phyloP scores from a whole-genome alignment of 1,140 invertebrate species.

The Monomorium pharaonis region DNA sequence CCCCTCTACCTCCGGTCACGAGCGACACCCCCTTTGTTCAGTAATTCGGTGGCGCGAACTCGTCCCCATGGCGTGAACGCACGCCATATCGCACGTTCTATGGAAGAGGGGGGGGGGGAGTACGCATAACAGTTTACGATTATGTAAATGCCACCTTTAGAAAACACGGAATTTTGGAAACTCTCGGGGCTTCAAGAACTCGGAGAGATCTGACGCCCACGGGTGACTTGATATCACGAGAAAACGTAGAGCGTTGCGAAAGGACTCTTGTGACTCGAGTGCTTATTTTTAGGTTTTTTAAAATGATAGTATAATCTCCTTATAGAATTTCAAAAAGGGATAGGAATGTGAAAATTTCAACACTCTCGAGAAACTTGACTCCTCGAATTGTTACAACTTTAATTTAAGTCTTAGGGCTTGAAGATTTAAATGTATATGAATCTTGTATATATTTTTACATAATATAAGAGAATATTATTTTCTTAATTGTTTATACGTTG shows the following conservation, averaged over 20 bases:
- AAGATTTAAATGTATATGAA: background rate
- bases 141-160: background rate
- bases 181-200: background rate
- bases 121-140: background rate
- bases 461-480: background rate
- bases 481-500: background rate
- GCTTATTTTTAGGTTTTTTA: background rate
- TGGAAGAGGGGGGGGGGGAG: background rate
- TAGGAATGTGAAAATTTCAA: background rate
- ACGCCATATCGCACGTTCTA: background rate
- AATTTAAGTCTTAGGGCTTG: background rate
- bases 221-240: background rate
- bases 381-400: background rate
- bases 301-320: background rate
- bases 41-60: background rate
- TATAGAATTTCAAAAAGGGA: background rate
- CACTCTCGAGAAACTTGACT: background rate
- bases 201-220: background rate
- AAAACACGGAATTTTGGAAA: background rate
- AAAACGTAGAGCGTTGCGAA: background rate
- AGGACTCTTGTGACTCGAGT: background rate
- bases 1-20: background rate
- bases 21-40: slow-evolving; percentile 27
- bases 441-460: background rate
- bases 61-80: background rate